Evolutionary conservation across 2,888 invertebrate species (phyloP), one percentile per base, ranked within the genome.

Genomic region (Drosophila diplacantha): DNA sequence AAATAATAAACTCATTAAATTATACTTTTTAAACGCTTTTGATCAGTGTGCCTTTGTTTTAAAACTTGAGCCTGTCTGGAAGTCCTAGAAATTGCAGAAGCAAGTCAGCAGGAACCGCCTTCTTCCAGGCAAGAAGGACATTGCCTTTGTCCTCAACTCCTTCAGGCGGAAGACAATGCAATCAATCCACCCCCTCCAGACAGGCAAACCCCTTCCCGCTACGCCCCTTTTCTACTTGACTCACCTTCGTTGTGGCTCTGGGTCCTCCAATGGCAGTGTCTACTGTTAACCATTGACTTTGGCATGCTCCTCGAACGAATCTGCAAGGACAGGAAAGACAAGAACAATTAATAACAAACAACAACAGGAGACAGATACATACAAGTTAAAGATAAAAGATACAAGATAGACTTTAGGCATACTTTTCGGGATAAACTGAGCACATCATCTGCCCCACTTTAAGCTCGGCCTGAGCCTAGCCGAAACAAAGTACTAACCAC

Each of bases 161-260:
- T 34, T 35, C 18, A 22, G 44, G 18, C 29, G 26, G 11, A 41
- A 5, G 24, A 31, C 55, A 14, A 26, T 37, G 55, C 26, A 24
- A 35, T 18, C 16, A 34, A 44, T 9, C 29, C 44, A 26, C 16
- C 39, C 16, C 20, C 16, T 26, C 26, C 16, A 14, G 29, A 20
- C 58, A 35, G 43, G 20, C 58, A 29, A 22, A 20, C 16, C 12
- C 16, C 39, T 4, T 3, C 22, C 5, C 3, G 4, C 16, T n/a
- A 3, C 9, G 0, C 16, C 6, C 24, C 43, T n/a, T n/a, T 24
- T 41, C 14, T 3, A 5, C 8, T 24, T 24, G 12, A 44, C 58
- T 59, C 38, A 59, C 58, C 58, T 59, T 59, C 47, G 60, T 47
- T 60, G 41, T 29, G 32, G 34, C 14, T 62, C 26, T 47, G 22